phyloP scores from a whole-genome alignment of 2,797 vertebrate genomes.

The Pteronotus mesoamericanus region DNA sequence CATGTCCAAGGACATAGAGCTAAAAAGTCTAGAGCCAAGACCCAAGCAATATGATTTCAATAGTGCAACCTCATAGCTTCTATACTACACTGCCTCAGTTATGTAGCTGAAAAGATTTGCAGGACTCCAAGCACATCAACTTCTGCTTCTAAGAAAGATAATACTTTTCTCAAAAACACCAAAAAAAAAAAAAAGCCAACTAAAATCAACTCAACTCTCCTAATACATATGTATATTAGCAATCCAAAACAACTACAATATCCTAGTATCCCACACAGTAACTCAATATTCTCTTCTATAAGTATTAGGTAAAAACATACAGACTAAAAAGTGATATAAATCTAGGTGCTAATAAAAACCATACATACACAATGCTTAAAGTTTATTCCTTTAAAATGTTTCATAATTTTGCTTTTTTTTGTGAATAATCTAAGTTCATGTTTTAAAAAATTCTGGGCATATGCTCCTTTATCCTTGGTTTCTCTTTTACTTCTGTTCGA shows the following conservation, averaged over 20 bases:
- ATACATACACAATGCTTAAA: background rate
- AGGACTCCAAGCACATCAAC: background rate
- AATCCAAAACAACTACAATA: background rate
- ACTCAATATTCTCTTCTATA: background rate
- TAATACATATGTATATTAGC: background rate
- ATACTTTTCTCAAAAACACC: background rate
- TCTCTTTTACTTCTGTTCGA: background rate
- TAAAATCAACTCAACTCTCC: background rate
- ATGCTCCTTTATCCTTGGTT: background rate
- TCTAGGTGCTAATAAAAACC: background rate
- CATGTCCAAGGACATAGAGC: background rate
- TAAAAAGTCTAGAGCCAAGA: background rate
- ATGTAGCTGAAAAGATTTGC: background rate
- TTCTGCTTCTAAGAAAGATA: background rate
- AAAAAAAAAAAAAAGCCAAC: background rate
- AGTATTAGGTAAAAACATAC: background rate
- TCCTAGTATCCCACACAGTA: background rate
- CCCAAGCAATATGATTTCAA: background rate
- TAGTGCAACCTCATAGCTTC: background rate
- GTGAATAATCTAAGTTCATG: background rate
- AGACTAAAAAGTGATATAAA: background rate
- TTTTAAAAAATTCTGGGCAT: background rate
- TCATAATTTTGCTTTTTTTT: background rate
- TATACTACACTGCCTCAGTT: background rate
- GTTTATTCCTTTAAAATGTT: slow-evolving; percentile 21